Evolutionary conservation across 2,888 invertebrate genomes (phyloP).

Genomic region (Oligia latruncula): DNA sequence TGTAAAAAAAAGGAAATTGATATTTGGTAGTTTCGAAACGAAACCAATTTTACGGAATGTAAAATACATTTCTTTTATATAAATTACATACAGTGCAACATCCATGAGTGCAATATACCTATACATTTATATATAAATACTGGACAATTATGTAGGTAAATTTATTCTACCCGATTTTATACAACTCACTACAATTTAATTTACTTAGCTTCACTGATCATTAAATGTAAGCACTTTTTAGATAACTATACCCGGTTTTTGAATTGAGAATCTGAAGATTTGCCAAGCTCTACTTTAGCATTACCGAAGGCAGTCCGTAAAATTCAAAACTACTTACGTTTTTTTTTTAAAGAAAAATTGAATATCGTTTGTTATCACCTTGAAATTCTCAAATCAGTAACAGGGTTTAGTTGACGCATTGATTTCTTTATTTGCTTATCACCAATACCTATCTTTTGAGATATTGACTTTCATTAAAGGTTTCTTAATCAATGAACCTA

Average conservation of each 20-base stretch:
- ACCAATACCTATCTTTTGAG: background rate
- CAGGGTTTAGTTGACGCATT: background rate
- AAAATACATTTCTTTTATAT: background rate
- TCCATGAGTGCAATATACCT: background rate
- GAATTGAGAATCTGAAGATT: background rate
- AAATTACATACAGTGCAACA: background rate
- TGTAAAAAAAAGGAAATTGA: background rate
- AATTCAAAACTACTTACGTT: background rate
- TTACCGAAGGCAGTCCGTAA: background rate
- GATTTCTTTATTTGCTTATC: background rate
- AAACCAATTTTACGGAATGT: slow-evolving; percentile 4
- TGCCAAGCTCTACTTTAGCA: background rate
- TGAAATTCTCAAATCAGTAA: background rate
- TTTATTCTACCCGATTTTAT: background rate
- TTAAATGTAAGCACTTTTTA: background rate
- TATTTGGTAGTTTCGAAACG: background rate
- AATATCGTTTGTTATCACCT: background rate
- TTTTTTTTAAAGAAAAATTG: background rate
- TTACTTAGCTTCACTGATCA: background rate
- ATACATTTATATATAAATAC: background rate
- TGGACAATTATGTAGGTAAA: background rate
- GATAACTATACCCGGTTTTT: background rate
- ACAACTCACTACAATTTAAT: background rate
- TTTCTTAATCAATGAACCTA: background rate
- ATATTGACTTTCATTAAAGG: background rate